Conservation (phyloP, 2,113 vertebrate genomes). For the Suricata suricatta region DNA sequence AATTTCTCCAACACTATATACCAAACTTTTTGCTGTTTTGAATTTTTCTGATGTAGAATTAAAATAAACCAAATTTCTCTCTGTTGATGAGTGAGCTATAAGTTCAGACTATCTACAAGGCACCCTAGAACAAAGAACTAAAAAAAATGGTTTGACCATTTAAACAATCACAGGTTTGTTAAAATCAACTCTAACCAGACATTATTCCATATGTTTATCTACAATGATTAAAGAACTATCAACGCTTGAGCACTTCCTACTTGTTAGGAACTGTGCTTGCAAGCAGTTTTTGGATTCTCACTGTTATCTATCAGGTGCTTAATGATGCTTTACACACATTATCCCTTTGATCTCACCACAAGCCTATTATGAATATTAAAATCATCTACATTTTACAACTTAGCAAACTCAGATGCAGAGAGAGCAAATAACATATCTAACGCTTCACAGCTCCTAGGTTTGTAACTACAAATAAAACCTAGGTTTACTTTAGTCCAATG, state of each 20-base stretch:
- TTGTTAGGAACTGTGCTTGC: background rate
- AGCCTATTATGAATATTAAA: background rate
- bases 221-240: background rate
- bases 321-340: conserved; percentile 26
- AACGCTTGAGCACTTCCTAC: background rate
- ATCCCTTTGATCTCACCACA: background rate
- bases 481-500: background rate
- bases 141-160: background rate
- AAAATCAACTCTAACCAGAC: conserved; percentile 1
- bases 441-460: background rate
- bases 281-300: conserved; percentile 5
- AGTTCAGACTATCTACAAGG: background rate
- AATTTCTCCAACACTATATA: background rate
- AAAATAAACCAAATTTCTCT: conserved; percentile 15
- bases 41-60: background rate
- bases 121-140: background rate
- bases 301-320: background rate
- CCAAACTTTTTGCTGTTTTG: background rate
- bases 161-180: background rate
- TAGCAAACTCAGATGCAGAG: background rate
- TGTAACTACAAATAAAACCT: conserved; percentile 1
- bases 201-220: conserved; percentile 5
- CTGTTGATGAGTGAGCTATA: background rate
- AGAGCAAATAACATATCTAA: background rate
- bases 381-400: background rate